Conservation (phyloP, 2,113 vertebrate genomes). For the Lepisosteus oculatus region DNA sequence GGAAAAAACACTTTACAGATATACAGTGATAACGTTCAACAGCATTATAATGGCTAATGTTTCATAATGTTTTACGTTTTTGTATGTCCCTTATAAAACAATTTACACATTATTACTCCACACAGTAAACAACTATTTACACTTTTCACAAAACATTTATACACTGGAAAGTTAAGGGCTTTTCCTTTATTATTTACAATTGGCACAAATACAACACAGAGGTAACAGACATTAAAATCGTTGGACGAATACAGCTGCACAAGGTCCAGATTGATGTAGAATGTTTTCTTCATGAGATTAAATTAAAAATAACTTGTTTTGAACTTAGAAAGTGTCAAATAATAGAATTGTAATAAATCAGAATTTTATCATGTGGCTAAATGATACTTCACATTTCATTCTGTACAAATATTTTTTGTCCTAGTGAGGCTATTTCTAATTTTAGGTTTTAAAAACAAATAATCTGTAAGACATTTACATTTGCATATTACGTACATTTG, state of each 20-base stretch:
- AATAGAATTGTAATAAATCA: too few relatives aligned
- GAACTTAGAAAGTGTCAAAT: background rate
- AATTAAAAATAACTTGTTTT: background rate
- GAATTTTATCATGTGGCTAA: too few relatives aligned
- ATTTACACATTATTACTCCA: too few relatives aligned
- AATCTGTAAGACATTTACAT: background rate
- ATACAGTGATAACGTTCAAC: slow-evolving; percentile 52
- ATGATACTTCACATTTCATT: background rate
- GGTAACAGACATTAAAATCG: slow-evolving; percentile 30
- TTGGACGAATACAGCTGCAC: slow-evolving; percentile 27
- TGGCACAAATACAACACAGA: slow-evolving; percentile 43
- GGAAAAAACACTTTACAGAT: slow-evolving; percentile 43
- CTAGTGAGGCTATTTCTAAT: background rate
- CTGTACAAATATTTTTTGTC: background rate
- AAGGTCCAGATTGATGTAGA: background rate
- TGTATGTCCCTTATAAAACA: background rate
- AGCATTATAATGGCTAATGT: slow-evolving; percentile 35
- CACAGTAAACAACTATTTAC: too few relatives aligned
- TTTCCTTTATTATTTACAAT: slow-evolving; percentile 54
- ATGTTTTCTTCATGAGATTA: background rate
- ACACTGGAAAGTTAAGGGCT: slow-evolving; percentile 32
- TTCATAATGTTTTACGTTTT: slow-evolving; percentile 24
- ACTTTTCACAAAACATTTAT: slow-evolving; percentile 43
- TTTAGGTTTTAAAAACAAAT: background rate
- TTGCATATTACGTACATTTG: too few relatives aligned